A percentile compares a stretch with the other conserved stretches of the same genome.
phyloP scores from a whole-genome alignment of 1,140 invertebrate species.

The Centruroides sculpturatus region DNA sequence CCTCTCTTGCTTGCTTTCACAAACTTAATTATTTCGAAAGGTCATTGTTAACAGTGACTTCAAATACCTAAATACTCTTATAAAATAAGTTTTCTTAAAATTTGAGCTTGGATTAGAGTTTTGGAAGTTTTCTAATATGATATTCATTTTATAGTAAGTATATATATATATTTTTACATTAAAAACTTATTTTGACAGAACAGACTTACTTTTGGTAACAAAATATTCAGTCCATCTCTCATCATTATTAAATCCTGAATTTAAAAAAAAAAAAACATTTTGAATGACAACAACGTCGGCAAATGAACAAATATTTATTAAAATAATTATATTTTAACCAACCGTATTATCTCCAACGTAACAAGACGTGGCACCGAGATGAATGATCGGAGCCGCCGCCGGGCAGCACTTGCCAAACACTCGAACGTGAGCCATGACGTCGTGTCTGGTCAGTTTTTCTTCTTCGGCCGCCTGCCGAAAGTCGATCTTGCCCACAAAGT shows the following conservation, averaged over 20 bases:
- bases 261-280: conserved; percentile 8
- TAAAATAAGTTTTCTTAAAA: too few species aligned
- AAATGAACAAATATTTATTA: too few species aligned
- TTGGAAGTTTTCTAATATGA: too few species aligned
- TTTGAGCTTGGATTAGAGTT: too few species aligned
- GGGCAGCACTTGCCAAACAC: conserved; percentile 78
- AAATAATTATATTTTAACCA: conserved; percentile 11
- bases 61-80: too few species aligned
- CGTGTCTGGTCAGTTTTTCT: conserved; percentile 79
- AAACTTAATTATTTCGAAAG: too few species aligned
- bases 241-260: conserved; percentile 72
- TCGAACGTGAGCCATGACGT: conserved; percentile 99
- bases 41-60: too few species aligned
- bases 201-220: conserved; percentile 61
- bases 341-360: conserved; percentile 95
- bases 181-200: too few species aligned
- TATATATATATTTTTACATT: too few species aligned
- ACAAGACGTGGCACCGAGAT: conserved; percentile 93
- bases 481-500: conserved; percentile 69
- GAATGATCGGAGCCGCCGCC: conserved; percentile 84
- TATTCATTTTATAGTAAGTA: too few species aligned
- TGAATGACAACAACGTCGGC: background rate
- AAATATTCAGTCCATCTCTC: conserved; percentile 68
- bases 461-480: conserved; percentile 66
- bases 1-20: too few species aligned